Evolutionary conservation across 2,797 vertebrate genomes (phyloP).

Genomic region (Synaphobranchus kaupii): DNA sequence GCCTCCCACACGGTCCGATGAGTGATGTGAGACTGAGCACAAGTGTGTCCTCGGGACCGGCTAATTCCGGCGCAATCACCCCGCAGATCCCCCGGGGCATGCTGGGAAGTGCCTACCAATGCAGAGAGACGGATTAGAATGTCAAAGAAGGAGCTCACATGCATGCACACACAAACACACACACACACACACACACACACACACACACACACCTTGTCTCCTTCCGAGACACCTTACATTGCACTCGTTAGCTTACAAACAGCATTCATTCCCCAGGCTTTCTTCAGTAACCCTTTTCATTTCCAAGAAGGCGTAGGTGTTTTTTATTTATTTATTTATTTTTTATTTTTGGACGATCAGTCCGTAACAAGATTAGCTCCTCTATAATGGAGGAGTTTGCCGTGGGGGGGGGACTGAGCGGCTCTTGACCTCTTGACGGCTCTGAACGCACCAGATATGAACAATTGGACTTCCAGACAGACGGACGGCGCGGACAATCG

Average conservation of each 20-base stretch:
- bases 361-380: conserved; percentile 63
- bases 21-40: neutral
- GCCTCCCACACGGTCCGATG: conserved; percentile 1
- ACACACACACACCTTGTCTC: neutral
- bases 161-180: neutral
- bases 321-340: conserved; percentile 27
- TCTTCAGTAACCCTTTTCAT: conserved; percentile 31
- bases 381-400: conserved; percentile 57
- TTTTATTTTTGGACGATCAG: conserved; percentile 45
- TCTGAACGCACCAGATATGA: conserved; percentile 39
- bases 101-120: conserved; percentile 22
- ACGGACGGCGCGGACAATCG: conserved; percentile 47
- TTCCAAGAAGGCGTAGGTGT: conserved; percentile 25
- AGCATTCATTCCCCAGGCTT: conserved; percentile 17
- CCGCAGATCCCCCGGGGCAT: neutral
- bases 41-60: conserved; percentile 8
- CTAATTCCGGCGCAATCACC: conserved; percentile 17
- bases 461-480: conserved; percentile 36
- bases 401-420: conserved; percentile 52
- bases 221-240: neutral
- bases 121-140: neutral
- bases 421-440: conserved; percentile 27
- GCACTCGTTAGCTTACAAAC: conserved; percentile 24
- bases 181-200: neutral
- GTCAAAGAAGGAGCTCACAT: too few relatives aligned